phyloP scores from a whole-genome alignment of 1,140 invertebrate species.

The Ladona fulva region DNA sequence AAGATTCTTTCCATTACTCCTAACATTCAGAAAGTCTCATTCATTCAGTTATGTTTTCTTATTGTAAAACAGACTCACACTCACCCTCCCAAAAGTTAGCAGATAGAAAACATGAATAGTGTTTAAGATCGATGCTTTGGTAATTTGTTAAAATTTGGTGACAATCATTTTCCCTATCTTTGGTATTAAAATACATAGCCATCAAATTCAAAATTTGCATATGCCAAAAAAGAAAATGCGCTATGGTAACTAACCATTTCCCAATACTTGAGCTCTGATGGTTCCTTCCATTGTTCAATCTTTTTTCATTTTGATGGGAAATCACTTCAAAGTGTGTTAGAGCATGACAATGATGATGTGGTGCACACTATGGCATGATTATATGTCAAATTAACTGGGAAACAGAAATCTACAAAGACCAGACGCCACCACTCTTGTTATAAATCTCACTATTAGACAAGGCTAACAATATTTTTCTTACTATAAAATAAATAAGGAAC shows the following conservation, averaged over 20 bases:
- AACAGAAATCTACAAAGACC: not conserved
- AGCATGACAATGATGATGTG: not conserved
- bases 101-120: constrained; percentile 1
- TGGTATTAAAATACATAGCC: not conserved
- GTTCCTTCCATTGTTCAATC: not conserved
- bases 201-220: not conserved
- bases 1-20: not conserved
- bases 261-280: not conserved
- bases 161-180: constrained; percentile 10
- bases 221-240: constrained; percentile 6
- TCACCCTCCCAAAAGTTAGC: not conserved
- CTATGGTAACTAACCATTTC: constrained; percentile 6
- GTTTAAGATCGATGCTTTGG: constrained; percentile 5
- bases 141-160: constrained; percentile 10
- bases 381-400: not conserved
- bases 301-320: not conserved
- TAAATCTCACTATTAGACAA: not conserved
- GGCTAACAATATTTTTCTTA: not conserved
- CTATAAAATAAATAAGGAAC: constrained; percentile 7
- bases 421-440: not conserved
- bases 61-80: not conserved
- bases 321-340: not conserved
- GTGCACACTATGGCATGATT: not conserved
- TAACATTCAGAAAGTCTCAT: not conserved
- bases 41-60: not conserved